Base-by-base conservation (phyloP, 37 sponge, comb jelly and placozoan genomes). In the Halisarca cf. caerulea region DNA sequence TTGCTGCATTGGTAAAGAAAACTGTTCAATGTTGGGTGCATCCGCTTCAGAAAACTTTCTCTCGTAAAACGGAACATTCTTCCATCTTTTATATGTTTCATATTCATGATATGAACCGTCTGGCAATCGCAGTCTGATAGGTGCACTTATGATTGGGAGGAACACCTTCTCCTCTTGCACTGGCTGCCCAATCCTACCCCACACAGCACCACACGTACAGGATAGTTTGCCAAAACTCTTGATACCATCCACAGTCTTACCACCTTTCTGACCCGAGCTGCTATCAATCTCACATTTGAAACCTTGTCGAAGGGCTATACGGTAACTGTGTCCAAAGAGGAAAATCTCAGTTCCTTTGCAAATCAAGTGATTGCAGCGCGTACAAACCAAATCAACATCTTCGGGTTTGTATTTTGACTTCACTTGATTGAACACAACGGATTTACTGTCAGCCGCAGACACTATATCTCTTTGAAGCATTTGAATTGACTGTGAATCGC, bases 291-390 rank as follows among this genome's bases (percentile, higher is more conserved):
- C 27, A 23, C 47, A 35, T 6, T 43, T 25, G 43, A 90, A 83
- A 0, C 41, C 79, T 8, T 44, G 18, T 34, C 40, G 24, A 6
- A 86, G 75, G 34, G 86, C 87, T 24, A 86, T 80, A 38, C 82
- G 59, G 42, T 86, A 14, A 14, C 9, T 69, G 0, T 38, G 62
- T 6, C n/a, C 77, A 44, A 54, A 20, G 35, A 32, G 11, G 38
- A 47, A 60, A 0, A 90, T 58, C 25, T 90, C 84, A 30, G 87
- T 77, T 20, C 78, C 91, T n/a, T 68, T 86, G 59, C 91, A 90
- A 4, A 73, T 73, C 24, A 77, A 34, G 1, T 2, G 27, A 0
- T 64, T 47, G 68, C 91, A 90, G 4, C 83, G 74, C 25, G 30
- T 79, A 71, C 91, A 91, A 3, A 58, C n/a, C 18, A 91, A 6